A percentile compares a stretch with the other conserved stretches of the same genome.
These are phyloP conservation scores for Piaya cayana DNA, from an alignment of 2,113 vertebrate species.

Conservation along the genomic window DNA sequence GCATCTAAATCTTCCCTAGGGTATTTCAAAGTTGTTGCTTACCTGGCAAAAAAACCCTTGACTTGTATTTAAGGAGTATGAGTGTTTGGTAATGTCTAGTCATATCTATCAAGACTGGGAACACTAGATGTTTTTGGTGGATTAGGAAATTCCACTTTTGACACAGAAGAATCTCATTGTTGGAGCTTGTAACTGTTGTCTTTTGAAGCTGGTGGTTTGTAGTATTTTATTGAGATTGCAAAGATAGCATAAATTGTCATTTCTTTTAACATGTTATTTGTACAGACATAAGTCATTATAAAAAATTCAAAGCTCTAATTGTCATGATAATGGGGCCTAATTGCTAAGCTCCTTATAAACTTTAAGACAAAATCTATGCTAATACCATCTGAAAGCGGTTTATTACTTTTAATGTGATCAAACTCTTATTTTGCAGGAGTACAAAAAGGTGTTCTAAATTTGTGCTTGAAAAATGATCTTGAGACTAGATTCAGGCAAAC, in stretches of 20 bases:
- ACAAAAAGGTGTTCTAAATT: slow-evolving; percentile 7
- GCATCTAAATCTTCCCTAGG: background rate
- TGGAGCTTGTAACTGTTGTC: background rate
- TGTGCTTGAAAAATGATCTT: slow-evolving; percentile 19
- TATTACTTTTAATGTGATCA: slow-evolving; percentile 47
- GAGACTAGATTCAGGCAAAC: background rate
- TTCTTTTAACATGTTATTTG: slow-evolving; percentile 41
- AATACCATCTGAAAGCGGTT: slow-evolving; percentile 34
- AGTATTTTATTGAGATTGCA: background rate
- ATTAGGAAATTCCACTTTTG: background rate
- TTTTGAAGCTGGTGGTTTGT: background rate
- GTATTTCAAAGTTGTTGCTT: background rate
- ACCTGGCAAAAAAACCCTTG: background rate
- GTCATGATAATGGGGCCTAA: slow-evolving; percentile 55
- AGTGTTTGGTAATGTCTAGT: background rate
- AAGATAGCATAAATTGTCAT: slow-evolving; percentile 5
- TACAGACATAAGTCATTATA: slow-evolving; percentile 34
- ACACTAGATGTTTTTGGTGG: background rate
- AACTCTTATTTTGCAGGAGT: background rate
- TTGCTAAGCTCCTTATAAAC: slow-evolving; percentile 40
- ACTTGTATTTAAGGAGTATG: background rate
- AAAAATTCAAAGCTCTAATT: slow-evolving; percentile 46
- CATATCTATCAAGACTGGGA: background rate
- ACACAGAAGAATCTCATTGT: background rate
- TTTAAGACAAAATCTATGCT: slow-evolving; percentile 39